Evolutionary conservation across 2,797 vertebrate species (phyloP).

Genomic region (Cuculus canorus): DNA sequence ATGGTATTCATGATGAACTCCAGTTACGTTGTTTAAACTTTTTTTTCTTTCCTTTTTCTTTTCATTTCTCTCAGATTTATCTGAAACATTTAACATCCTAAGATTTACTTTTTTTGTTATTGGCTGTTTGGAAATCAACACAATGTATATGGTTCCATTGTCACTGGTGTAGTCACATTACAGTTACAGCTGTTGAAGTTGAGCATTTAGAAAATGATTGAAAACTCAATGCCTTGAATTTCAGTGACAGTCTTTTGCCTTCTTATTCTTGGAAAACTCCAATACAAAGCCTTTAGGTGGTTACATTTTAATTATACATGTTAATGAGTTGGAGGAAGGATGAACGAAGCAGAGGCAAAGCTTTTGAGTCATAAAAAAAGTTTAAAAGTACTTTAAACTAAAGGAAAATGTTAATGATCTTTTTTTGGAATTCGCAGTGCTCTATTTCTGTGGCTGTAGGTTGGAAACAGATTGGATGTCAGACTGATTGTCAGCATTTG

Average conservation of each 20-base stretch:
- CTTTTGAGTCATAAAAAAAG: slow-evolving; percentile 12
- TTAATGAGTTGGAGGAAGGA: not conserved
- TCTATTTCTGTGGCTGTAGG: slow-evolving; percentile 65
- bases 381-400: slow-evolving; percentile 20
- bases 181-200: not conserved
- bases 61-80: not conserved
- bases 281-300: not conserved
- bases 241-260: not conserved
- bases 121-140: not conserved
- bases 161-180: not conserved
- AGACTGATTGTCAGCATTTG: slow-evolving; percentile 65
- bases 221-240: not conserved
- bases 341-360: not conserved
- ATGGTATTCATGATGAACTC: not conserved
- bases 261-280: not conserved
- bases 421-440: not conserved
- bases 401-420: slow-evolving; percentile 27
- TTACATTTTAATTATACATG: not conserved
- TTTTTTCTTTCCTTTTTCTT: not conserved
- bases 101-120: not conserved
- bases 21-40: not conserved
- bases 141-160: not conserved
- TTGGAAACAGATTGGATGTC: slow-evolving; percentile 69
- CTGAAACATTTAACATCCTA: not conserved
- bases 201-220: not conserved